Evolutionary conservation across 2,113 vertebrate genomes (phyloP).

Genomic region (Polypterus senegalus): DNA sequence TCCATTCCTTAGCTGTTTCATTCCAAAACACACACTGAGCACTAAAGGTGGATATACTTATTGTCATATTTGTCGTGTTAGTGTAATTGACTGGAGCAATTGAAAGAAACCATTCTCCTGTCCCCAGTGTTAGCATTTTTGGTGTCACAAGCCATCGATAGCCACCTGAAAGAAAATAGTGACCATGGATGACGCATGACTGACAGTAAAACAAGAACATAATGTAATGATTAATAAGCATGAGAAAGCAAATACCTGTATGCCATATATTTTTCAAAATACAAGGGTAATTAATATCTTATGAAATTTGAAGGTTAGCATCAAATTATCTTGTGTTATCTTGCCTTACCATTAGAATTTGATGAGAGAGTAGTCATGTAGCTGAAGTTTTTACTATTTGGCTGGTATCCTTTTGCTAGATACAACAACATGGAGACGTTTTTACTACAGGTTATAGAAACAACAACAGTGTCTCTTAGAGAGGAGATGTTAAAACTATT

Average conservation of each 20-base stretch:
- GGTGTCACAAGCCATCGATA: constrained; percentile 52
- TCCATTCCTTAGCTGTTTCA: constrained; percentile 23
- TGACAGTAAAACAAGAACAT: too few relatives aligned
- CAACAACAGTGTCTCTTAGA: constrained; percentile 28
- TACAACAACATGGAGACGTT: constrained; percentile 30
- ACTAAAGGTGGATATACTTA: constrained; percentile 29
- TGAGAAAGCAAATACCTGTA: too few relatives aligned
- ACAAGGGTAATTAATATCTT: too few relatives aligned
- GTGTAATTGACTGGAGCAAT: constrained; percentile 22
- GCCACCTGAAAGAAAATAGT: constrained; percentile 24
- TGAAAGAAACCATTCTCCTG: constrained; percentile 38
- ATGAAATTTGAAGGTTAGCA: too few relatives aligned
- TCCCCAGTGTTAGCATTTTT: constrained; percentile 27
- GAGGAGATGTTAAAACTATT: constrained; percentile 36
- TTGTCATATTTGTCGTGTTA: background rate
- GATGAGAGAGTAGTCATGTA: constrained; percentile 20
- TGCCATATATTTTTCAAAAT: too few relatives aligned
- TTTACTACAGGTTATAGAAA: constrained; percentile 25
- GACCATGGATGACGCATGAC: too few relatives aligned
- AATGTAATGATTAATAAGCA: too few relatives aligned
- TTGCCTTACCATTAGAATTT: background rate
- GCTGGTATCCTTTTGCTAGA: constrained; percentile 17
- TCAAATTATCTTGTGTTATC: too few relatives aligned
- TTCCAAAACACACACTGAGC: constrained; percentile 53
- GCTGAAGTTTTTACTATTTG: constrained; percentile 12